Base-by-base conservation (phyloP, 2,113 vertebrate species). In the Orcinus orca region DNA sequence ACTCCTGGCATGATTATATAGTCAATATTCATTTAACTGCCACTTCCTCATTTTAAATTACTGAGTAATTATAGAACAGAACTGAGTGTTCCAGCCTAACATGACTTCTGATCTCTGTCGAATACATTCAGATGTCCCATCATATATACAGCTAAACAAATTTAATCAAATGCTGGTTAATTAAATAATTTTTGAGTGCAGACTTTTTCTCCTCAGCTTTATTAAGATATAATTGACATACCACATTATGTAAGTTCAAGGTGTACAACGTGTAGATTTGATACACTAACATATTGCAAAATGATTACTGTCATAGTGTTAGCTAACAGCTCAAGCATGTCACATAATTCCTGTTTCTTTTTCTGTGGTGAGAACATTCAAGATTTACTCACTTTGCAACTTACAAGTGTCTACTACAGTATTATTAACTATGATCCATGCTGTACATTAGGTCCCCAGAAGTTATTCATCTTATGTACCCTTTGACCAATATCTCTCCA, bases 151-250 rank as follows among this genome's bases (percentile, higher is more conserved):
- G 20, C 63, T 85, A 36, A 47, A 71, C 67, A 90, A 13, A 91
- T 74, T 94, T 67, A 94, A 38, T 96, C 60, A 53, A n/a, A 87
- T 91, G 15, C 26, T 93, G 31, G 23, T 55, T 93, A 93, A 60
- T 60, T 94, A 91, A 65, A 50, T 80, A 82, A 73, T 62, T 60
- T 67, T 68, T 58, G 29, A 86, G 23, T 58, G 21, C 17, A 79
- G 1, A 77, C 81, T 10, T 29, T 55, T 26, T 1, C n/a, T 20
- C 4, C 29, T 17, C 73, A 90, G 31, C 29, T 55, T 87, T 79
- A 47, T 68, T 79, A 55, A 87, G 36, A 58, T 68, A 47, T 68
- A 68, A n/a, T 87, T 93, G 82, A 44, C 15, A n/a, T 53, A 65
- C 25, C 62, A 50, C 41, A 55, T 90, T 68, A 29, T 90, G 15